These are phyloP conservation scores for Cyaniris semiargus DNA, from an alignment of 2,888 invertebrate species.

Conservation along the genomic window DNA sequence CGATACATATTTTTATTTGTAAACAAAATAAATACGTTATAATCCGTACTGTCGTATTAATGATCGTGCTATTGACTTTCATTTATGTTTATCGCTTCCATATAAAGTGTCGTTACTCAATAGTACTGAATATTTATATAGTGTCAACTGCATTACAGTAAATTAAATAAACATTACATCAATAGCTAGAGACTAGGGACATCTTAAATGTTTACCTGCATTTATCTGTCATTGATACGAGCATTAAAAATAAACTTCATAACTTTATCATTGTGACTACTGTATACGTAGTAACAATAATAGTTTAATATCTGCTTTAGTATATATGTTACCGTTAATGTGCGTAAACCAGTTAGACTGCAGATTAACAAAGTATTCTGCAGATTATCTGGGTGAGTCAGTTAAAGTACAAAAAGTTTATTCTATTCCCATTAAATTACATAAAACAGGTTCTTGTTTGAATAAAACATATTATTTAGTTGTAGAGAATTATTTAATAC, in stretches of 20 bases:
- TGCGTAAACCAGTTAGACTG: too few relatives aligned
- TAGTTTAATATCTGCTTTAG: too few relatives aligned
- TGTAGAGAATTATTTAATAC: too few relatives aligned
- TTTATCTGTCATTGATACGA: not conserved
- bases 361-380: too few relatives aligned
- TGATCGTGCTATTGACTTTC: slow-evolving; percentile 14
- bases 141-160: slow-evolving; percentile 22
- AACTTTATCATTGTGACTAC: not conserved
- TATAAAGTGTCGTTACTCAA: slow-evolving; percentile 20
- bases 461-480: too few relatives aligned
- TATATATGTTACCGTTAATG: too few relatives aligned
- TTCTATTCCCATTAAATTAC: too few relatives aligned
- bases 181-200: slow-evolving; percentile 28
- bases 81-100: slow-evolving; percentile 27
- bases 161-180: slow-evolving; percentile 35
- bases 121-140: slow-evolving; percentile 33
- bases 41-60: slow-evolving; percentile 13
- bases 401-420: too few relatives aligned
- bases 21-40: not conserved
- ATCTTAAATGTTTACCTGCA: slow-evolving; percentile 27
- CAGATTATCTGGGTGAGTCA: too few relatives aligned
- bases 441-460: too few relatives aligned
- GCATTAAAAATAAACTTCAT: not conserved
- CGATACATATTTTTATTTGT: not conserved
- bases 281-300: not conserved